Percentiles rank a stretch among this genome's conserved stretches.
These are phyloP conservation scores for Nemopilema nomurai DNA, from an alignment of 30 jellyfish, hydroid and myxozoan genomes.

Conservation along the genomic window DNA sequence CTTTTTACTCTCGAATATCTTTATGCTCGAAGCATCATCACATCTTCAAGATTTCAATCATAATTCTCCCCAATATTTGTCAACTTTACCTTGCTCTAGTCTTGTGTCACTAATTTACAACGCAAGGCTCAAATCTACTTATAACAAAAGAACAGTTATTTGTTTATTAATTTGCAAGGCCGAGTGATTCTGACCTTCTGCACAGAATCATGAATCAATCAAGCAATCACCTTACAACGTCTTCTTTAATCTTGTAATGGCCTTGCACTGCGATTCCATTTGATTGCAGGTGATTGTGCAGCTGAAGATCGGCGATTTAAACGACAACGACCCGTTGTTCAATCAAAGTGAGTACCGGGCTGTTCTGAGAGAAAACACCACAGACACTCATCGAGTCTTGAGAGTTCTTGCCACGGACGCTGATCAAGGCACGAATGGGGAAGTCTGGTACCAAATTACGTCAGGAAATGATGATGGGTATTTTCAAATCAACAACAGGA, in stretches of 20 bases:
- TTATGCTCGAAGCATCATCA: too few species aligned
- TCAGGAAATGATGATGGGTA: conserved; percentile 54
- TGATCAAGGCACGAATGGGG: conserved; percentile 81
- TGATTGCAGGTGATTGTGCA: conserved; percentile 56
- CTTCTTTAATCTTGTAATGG: too few species aligned
- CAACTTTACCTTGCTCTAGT: too few species aligned
- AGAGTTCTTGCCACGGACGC: conserved; percentile 76
- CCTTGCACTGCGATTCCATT: not conserved
- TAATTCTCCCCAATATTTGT: too few species aligned
- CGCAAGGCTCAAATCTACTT: too few species aligned
- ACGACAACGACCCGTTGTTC: conserved; percentile 90
- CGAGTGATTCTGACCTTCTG: too few species aligned
- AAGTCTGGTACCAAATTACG: conserved; percentile 70
- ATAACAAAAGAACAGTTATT: too few species aligned
- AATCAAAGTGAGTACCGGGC: conserved; percentile 60
- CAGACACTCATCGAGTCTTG: conserved; percentile 33
- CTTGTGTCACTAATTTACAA: too few species aligned
- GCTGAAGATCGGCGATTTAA: conserved; percentile 62
- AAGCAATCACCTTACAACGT: not conserved
- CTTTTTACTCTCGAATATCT: too few species aligned
- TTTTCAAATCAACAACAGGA: conserved; percentile 40
- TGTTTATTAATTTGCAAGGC: too few species aligned
- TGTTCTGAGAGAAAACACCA: conserved; percentile 58
- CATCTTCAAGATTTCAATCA: too few species aligned
- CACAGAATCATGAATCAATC: too few species aligned